A percentile compares a stretch with the other conserved stretches of the same genome.
Conservation (phyloP, 1,140 invertebrate genomes). For the Orius insidiosus region DNA sequence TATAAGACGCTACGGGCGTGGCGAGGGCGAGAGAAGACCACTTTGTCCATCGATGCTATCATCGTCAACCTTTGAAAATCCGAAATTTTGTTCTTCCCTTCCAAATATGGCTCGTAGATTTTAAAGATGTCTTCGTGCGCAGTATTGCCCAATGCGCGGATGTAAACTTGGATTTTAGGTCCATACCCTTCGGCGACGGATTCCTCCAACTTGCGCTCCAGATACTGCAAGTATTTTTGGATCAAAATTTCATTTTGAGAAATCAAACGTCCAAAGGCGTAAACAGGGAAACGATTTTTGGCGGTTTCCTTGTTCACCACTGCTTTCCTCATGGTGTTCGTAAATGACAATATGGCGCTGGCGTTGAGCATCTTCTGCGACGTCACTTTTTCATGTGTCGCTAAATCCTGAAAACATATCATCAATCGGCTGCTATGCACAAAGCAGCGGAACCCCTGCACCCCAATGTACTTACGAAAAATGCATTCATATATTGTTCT, state of each 20-base stretch:
- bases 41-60: constrained; percentile 32
- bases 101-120: constrained; percentile 42
- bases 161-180: constrained; percentile 35
- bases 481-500: constrained; percentile 35
- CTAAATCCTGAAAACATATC: constrained; percentile 28
- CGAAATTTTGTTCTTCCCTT: constrained; percentile 30
- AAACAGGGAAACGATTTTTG: constrained; percentile 37
- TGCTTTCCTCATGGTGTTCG: constrained; percentile 34
- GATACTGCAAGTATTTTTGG: constrained; percentile 35
- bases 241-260: constrained; percentile 28
- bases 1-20: constrained; percentile 34
- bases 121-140: constrained; percentile 36
- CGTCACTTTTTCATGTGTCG: constrained; percentile 28
- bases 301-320: constrained; percentile 33
- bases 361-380: constrained; percentile 29
- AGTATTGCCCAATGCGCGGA: constrained; percentile 40
- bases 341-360: constrained; percentile 34
- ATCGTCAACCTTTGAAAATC: constrained; percentile 40
- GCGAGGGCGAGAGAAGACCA: constrained; percentile 30
- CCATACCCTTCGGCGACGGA: constrained; percentile 31
- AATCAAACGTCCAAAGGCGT: constrained; percentile 35
- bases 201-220: constrained; percentile 30
- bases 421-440: no score
- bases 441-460: no score
- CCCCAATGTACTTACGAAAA: constrained; percentile 35